These are phyloP conservation scores for Agrochola litura DNA, from an alignment of 2,888 invertebrate genomes.

Conservation along the genomic window DNA sequence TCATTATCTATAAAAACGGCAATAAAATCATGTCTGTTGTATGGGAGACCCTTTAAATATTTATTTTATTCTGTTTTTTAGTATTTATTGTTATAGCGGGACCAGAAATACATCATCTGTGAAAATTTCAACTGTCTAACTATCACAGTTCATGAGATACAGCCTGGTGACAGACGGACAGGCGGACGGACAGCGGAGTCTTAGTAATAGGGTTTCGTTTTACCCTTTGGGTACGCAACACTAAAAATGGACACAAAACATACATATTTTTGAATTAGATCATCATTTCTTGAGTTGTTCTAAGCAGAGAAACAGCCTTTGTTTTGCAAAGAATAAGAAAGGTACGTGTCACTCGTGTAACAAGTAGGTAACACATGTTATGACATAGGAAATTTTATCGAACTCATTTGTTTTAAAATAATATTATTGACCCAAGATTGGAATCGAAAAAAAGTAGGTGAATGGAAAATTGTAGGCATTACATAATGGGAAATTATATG, in stretches of 20 bases:
- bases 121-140: no score
- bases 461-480: neutral
- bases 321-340: slow-evolving; percentile 11
- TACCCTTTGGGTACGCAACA: no score
- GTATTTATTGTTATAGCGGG: no score
- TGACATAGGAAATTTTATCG: neutral
- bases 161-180: no score
- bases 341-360: slow-evolving; percentile 15
- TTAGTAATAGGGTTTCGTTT: no score
- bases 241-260: neutral
- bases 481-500: neutral
- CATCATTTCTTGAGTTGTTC: neutral
- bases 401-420: slow-evolving; percentile 8
- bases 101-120: no score
- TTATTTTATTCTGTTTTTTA: no score
- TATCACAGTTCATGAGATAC: no score
- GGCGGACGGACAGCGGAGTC: no score
- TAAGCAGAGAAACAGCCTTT: neutral
- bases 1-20: no score
- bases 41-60: no score
- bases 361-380: neutral
- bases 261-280: neutral
- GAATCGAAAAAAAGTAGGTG: neutral
- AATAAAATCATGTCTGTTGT: no score
- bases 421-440: neutral